These are phyloP conservation scores for Takifugu flavidus DNA, from an alignment of 2,113 vertebrate species.

Conservation along the genomic window DNA sequence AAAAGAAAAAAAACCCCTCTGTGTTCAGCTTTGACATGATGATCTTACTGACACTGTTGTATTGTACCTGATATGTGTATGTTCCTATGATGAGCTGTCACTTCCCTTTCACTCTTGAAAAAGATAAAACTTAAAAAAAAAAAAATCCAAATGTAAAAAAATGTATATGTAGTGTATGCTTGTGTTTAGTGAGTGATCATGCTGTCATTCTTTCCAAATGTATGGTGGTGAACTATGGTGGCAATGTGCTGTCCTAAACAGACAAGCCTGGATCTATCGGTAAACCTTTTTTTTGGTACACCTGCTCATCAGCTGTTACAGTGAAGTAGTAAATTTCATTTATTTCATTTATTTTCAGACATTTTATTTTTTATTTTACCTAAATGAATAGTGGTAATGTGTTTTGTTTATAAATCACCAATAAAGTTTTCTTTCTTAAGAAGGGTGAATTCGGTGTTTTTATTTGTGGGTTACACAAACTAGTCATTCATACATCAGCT, in stretches of 20 bases:
- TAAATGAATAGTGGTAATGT: slow-evolving; percentile 78
- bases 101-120: slow-evolving; percentile 66
- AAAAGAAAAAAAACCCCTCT: slow-evolving; percentile 44
- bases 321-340: slow-evolving; percentile 77
- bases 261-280: slow-evolving; percentile 70
- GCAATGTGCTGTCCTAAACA: slow-evolving; percentile 61
- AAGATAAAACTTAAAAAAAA: slow-evolving; percentile 41
- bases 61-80: slow-evolving; percentile 80
- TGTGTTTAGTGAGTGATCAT: slow-evolving; percentile 79
- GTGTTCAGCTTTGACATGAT: slow-evolving; percentile 77
- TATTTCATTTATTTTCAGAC: slow-evolving; percentile 56
- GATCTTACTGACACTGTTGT: slow-evolving; percentile 80
- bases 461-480: background rate
- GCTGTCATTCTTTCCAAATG: slow-evolving; percentile 75
- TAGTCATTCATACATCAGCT: too few species aligned
- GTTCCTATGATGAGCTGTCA: slow-evolving; percentile 74
- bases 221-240: slow-evolving; percentile 78
- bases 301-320: slow-evolving; percentile 77
- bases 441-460: slow-evolving; percentile 29
- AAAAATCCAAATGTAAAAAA: slow-evolving; percentile 35
- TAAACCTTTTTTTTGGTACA: slow-evolving; percentile 74
- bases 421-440: slow-evolving; percentile 82
- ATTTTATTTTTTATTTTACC: slow-evolving; percentile 69
- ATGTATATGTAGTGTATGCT: slow-evolving; percentile 79
- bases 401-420: slow-evolving; percentile 82